Evolutionary conservation across 2,888 invertebrate genomes (phyloP).

Genomic region (Polietes domitor): DNA sequence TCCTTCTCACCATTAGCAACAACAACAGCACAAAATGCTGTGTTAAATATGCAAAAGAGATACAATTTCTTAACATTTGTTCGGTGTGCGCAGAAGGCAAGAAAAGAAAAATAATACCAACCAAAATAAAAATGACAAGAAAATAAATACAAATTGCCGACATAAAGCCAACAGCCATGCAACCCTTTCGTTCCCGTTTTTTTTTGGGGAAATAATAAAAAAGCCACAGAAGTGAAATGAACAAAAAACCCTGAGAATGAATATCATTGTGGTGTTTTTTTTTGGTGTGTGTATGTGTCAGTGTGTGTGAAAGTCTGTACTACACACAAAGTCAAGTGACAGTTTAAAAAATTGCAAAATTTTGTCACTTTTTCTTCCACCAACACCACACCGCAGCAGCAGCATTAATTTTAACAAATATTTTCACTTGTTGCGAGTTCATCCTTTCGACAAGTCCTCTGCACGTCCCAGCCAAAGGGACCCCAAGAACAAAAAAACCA

Average conservation of each 20-base stretch:
- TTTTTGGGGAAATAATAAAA: neutral
- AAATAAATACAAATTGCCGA: slow-evolving; percentile 52
- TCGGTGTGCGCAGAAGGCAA: neutral
- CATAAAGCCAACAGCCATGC: slow-evolving; percentile 42
- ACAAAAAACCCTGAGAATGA: neutral
- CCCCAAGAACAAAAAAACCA: slow-evolving; percentile 16
- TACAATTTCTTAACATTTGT: slow-evolving; percentile 26
- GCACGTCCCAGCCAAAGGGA: neutral
- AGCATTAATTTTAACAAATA: slow-evolving; percentile 52
- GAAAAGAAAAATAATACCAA: slow-evolving; percentile 5
- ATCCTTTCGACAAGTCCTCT: neutral
- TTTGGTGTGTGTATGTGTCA: too few relatives aligned
- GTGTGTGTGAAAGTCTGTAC: slow-evolving; percentile 19
- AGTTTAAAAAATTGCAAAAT: slow-evolving; percentile 64
- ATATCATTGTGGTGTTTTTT: neutral
- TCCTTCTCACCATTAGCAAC: neutral
- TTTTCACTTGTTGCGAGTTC: slow-evolving; percentile 42
- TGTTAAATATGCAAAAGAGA: slow-evolving; percentile 55
- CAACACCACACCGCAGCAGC: slow-evolving; percentile 27
- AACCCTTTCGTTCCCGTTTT: slow-evolving; percentile 37
- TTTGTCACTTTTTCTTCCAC: slow-evolving; percentile 57
- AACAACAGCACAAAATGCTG: slow-evolving; percentile 43
- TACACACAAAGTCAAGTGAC: slow-evolving; percentile 64
- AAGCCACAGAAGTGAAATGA: slow-evolving; percentile 2
- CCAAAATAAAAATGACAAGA: neutral